Evolutionary conservation across 2,113 vertebrate genomes (phyloP), one percentile per base, ranked within the genome.

Genomic region (Caranx melampygus): DNA sequence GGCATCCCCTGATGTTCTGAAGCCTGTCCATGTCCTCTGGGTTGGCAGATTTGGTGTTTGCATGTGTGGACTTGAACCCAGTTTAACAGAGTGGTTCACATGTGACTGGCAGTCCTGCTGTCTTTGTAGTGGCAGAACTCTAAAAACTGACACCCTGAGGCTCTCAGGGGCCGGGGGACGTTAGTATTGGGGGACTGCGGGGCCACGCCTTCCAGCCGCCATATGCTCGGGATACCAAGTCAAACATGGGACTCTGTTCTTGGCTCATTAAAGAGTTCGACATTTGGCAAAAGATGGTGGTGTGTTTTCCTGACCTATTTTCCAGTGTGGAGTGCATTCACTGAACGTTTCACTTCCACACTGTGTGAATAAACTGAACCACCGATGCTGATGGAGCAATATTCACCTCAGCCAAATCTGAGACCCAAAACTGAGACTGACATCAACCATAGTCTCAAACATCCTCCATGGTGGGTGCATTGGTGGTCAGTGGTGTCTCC

Each of bases 181-280:
- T 57, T 69, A 54, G 80, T 75, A 75, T 63, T 72, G 62, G 65
- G 72, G 81, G 68, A 40, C 80, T 49, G 72, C 1, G 4, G 66
- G 88, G 76, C 83, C 59, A 77, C 45, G 67, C 86, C 87, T 81
- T 31, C 63, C 58, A n/a, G 83, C 76, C 67, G 33, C 92, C 92
- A 92, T 93, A 90, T 93, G 92, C 62, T 91, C 42, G n/a, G 44
- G 66, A 89, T 66, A 86, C 66, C 81, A 89, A 89, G 79, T 87
- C 88, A 90, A 89, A 92, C 86, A 88, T 13, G 49, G 61, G 72
- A 71, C 74, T 52, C 51, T 75, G 63, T 57, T 79, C 77, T 78
- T 84, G 85, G 87, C 89, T 91, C 80, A 73, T 89, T 88, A 89
- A 69, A 52, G 59, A 26, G 72, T 78, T 80, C 79, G 61, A 71